A percentile compares a stretch with the other conserved stretches of the same genome.
Conservation (phyloP, 2,797 vertebrate species). For the Chromobotia macracanthus region DNA sequence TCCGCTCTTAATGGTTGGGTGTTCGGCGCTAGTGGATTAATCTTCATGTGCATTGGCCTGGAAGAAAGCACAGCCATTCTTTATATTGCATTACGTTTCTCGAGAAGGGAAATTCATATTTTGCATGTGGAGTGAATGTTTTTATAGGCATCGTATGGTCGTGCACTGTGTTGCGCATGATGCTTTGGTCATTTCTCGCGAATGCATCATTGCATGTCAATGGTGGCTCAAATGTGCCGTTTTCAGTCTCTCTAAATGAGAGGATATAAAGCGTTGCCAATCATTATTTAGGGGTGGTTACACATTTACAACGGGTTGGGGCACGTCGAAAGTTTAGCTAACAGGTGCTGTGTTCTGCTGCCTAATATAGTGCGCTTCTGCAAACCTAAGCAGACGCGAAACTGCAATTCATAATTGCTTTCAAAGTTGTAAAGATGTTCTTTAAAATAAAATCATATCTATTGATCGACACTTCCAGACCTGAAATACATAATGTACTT, state of each 20-base stretch:
- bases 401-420: slow-evolving; percentile 2
- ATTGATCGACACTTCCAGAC: neutral
- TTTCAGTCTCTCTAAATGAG: neutral
- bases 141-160: neutral
- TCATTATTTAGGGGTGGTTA: neutral
- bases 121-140: neutral
- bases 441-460: neutral
- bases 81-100: neutral
- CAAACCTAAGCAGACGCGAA: slow-evolving; percentile 17
- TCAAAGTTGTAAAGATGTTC: neutral
- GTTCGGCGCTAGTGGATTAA: slow-evolving; percentile 1
- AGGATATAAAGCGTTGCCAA: neutral
- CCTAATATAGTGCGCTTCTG: slow-evolving; percentile 60
- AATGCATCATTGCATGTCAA: slow-evolving; percentile 13
- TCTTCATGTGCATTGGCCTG: neutral
- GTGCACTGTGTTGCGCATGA: slow-evolving; percentile 11
- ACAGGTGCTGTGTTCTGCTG: slow-evolving; percentile 62
- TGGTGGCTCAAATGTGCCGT: neutral
- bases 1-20: neutral
- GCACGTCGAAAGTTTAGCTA: slow-evolving; percentile 5
- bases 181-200: slow-evolving; percentile 50
- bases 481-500: too few species aligned
- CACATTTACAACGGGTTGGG: neutral
- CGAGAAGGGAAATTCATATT: neutral
- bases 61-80: neutral